Evolutionary conservation across 2,113 vertebrate species (phyloP).

Genomic region (Callorhinus ursinus): DNA sequence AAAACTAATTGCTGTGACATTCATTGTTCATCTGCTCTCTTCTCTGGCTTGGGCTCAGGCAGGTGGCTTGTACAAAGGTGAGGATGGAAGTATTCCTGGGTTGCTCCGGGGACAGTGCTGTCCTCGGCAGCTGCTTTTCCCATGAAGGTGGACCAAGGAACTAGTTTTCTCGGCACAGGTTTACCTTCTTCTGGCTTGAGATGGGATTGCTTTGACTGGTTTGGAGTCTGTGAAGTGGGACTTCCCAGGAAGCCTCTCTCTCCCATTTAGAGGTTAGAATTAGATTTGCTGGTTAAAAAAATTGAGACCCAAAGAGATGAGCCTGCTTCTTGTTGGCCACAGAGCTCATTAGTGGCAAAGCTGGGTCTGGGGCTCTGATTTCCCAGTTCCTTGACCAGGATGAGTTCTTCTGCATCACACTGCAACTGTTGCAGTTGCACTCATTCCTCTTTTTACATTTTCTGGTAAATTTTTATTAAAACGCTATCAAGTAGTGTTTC

Average conservation of each 20-base stretch:
- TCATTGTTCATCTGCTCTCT: slow-evolving; percentile 78
- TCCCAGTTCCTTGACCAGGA: neutral
- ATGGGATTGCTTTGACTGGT: neutral
- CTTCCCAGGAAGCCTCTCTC: neutral
- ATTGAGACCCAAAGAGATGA: neutral
- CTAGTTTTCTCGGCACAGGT: neutral
- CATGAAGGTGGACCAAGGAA: neutral
- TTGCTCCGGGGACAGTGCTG: slow-evolving; percentile 1
- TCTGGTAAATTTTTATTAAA: neutral
- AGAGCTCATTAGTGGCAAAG: neutral
- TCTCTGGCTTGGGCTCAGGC: slow-evolving; percentile 57
- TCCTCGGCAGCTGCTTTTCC: neutral
- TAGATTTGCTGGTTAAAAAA: neutral
- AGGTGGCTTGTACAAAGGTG: slow-evolving; percentile 58
- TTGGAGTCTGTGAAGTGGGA: neutral
- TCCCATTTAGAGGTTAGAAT: neutral
- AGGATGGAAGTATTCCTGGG: slow-evolving; percentile 46
- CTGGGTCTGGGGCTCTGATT: neutral
- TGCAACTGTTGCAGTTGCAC: neutral
- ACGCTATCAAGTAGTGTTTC: neutral
- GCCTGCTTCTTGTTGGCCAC: neutral
- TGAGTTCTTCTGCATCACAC: neutral
- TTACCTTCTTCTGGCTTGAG: neutral
- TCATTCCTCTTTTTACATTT: slow-evolving; percentile 2
- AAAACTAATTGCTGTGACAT: slow-evolving; percentile 80